These are phyloP conservation scores for Aradus depressus DNA, from an alignment of 2,888 invertebrate species.

Conservation along the genomic window DNA sequence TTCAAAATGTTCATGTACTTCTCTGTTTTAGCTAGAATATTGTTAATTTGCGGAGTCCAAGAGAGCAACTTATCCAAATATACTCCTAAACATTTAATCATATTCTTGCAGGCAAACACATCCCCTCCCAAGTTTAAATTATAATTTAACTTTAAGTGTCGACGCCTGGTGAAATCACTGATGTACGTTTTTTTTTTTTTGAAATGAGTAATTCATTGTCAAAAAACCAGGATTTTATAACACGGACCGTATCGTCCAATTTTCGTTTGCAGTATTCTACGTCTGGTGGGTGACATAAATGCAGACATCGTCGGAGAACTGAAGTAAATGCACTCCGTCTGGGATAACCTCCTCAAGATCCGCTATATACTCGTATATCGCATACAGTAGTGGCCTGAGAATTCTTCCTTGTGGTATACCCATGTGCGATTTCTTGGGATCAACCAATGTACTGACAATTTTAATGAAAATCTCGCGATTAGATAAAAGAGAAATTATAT, in stretches of 20 bases:
- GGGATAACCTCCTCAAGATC: slow-evolving; percentile 3
- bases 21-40: not conserved
- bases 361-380: slow-evolving; percentile 1
- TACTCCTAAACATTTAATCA: slow-evolving; percentile 1
- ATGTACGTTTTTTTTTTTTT: not conserved
- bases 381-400: slow-evolving; percentile 1
- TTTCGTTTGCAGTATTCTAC: not conserved
- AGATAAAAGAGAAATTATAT: not conserved
- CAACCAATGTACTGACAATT: not conserved
- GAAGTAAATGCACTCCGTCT: not conserved
- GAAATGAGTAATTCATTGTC: not conserved
- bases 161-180: not conserved
- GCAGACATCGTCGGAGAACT: slow-evolving; percentile 9
- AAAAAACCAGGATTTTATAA: not conserved
- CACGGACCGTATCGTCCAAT: not conserved
- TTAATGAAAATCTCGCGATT: not conserved
- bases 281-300: not conserved
- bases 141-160: not conserved
- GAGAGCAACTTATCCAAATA: not conserved
- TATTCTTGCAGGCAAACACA: too few relatives aligned
- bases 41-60: too few relatives aligned
- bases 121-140: too few relatives aligned
- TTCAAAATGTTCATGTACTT: too few relatives aligned
- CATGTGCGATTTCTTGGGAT: not conserved
- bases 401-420: slow-evolving; percentile 5